Evolutionary conservation across 2,888 invertebrate genomes (phyloP).

Genomic region (Campoplex nolae): DNA sequence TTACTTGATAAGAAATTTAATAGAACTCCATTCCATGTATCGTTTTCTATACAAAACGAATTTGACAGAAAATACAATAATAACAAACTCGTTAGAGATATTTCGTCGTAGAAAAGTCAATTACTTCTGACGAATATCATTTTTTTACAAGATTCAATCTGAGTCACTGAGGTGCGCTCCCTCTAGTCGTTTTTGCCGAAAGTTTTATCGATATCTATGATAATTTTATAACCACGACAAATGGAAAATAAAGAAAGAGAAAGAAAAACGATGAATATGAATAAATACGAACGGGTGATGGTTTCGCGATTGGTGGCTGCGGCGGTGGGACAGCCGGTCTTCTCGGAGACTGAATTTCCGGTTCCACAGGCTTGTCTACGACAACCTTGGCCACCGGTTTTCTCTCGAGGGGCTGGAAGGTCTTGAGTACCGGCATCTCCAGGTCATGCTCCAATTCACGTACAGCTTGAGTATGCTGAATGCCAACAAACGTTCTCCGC

Average conservation of each 20-base stretch:
- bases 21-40: not conserved
- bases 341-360: slow-evolving; percentile 83
- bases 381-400: slow-evolving; percentile 81
- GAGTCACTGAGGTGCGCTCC: too few species aligned
- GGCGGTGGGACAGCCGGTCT: slow-evolving; percentile 84
- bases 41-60: not conserved
- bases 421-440: slow-evolving; percentile 82
- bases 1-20: not conserved
- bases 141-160: not conserved
- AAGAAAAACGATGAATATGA: slow-evolving; percentile 12
- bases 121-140: not conserved
- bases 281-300: slow-evolving; percentile 79
- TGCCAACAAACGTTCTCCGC: slow-evolving; percentile 45
- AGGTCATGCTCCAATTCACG: slow-evolving; percentile 83
- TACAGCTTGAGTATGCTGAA: slow-evolving; percentile 81
- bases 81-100: not conserved
- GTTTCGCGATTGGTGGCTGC: slow-evolving; percentile 82
- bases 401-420: slow-evolving; percentile 83
- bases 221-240: not conserved
- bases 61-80: not conserved
- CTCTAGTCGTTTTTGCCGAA: not conserved
- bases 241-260: not conserved
- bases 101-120: not conserved
- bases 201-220: not conserved
- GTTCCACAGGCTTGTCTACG: slow-evolving; percentile 82